Percentiles rank a stretch among this genome's conserved stretches.
phyloP scores from a whole-genome alignment of 64 coral and sea anemone species.

The Montipora cactus region DNA sequence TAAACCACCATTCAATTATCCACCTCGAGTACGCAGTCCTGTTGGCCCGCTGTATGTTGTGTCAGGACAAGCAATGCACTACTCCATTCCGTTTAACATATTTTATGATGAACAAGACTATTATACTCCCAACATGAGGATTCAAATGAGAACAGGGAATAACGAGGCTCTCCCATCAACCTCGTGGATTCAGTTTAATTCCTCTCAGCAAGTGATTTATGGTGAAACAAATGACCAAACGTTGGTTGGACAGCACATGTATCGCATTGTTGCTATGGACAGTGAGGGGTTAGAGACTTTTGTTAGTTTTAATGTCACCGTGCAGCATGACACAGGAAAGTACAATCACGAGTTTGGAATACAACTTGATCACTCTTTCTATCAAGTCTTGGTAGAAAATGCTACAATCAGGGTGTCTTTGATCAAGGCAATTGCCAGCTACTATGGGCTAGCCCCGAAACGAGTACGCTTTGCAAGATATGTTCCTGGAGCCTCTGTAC shows the following conservation, averaged over 20 bases:
- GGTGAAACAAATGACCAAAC: conserved; percentile 4
- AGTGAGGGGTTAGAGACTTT: conserved; percentile 40
- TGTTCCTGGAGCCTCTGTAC: conserved; percentile 33
- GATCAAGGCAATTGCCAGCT: conserved; percentile 50
- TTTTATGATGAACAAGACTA: conserved; percentile 58
- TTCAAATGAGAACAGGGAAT: conserved; percentile 42
- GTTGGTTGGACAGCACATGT: conserved; percentile 28
- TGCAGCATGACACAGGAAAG: background rate
- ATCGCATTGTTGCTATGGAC: conserved; percentile 39
- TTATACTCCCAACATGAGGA: conserved; percentile 31
- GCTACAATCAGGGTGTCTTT: background rate
- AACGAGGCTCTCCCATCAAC: background rate
- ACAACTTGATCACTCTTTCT: background rate
- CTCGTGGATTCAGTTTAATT: conserved; percentile 64
- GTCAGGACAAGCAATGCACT: conserved; percentile 38
- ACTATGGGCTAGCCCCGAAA: conserved; percentile 7
- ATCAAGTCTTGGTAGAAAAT: conserved; percentile 2
- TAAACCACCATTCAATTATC: background rate
- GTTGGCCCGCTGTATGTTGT: background rate
- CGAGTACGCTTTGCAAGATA: conserved; percentile 46
- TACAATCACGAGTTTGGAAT: conserved; percentile 59
- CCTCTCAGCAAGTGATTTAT: conserved; percentile 19
- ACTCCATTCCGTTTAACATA: conserved; percentile 33
- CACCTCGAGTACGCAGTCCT: conserved; percentile 3
- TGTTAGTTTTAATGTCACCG: background rate